Base-by-base conservation (phyloP, 2,888 invertebrate genomes). In the Pristionchus entomophagus region DNA sequence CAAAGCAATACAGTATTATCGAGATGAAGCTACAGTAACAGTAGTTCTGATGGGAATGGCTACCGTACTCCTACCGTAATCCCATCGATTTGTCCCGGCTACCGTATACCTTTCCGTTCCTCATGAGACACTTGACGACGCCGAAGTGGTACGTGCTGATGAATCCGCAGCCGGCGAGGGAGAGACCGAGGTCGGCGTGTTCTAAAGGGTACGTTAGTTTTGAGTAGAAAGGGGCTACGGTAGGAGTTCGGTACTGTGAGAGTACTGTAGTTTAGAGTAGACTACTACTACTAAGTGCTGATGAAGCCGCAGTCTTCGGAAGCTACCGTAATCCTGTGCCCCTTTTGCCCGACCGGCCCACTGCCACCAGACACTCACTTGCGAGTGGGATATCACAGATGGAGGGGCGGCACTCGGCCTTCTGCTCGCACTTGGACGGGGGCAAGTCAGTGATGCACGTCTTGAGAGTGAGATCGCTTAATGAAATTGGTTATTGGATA, bases 91-190 rank as follows among this genome's bases (percentile, higher is more conserved):
- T n/a, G n/a, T n/a, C n/a, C n/a, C n/a, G n/a, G 17, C 0, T 35
- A 29, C 45, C 26, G 49, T 49, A 41, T 35, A 92, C 92, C 87
- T 91, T 88, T 78, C 91, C 92, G 84, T 92, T 89, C 29, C 88
- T 86, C 81, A 90, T 87, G n/a, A 93, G 86, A 59, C 91, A 90
- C 26, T 88, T 87, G 78, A 91, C 89, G 14, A 91, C 93, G 29
- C 93, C 93, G 69, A 92, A 91, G 87, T 93, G 92, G 85, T 93
- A 93, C 4, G 89, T 88, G 38, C 92, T 91, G 10, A 93, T 89
- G 84, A 93, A 93, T 29, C 93, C 93, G 69, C 92, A 92, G 22
- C 92, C 93, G 77, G 90, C 89, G 78, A 91, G 88, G 10, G 91
- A 91, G 8, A 92, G 80, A 0, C 88, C 90, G 4, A 91, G 26